Conservation (phyloP, 2,113 vertebrate species). For the Campylorhamphus procurvoides region DNA sequence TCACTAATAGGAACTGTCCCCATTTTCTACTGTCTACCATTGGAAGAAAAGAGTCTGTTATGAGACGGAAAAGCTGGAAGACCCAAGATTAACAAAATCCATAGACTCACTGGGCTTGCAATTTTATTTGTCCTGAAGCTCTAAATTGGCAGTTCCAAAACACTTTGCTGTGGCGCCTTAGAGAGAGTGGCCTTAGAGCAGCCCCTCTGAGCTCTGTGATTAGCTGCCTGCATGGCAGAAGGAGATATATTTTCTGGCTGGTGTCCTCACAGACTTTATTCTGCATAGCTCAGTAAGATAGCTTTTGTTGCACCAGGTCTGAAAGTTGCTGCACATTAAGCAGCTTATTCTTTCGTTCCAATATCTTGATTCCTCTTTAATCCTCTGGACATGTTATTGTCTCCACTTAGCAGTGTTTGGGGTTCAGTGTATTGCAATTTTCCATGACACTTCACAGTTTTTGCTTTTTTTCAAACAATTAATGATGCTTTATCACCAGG, state of each 20-base stretch:
- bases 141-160: fast-evolving
- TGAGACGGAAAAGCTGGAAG: neutral
- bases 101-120: neutral
- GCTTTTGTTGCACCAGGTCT: neutral
- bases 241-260: neutral
- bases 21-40: neutral
- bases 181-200: neutral
- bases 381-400: neutral
- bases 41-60: neutral
- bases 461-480: neutral
- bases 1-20: neutral
- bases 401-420: neutral
- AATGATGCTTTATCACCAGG: neutral
- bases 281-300: neutral
- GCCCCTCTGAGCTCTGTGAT: neutral
- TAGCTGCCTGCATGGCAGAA: neutral
- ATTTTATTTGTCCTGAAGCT: neutral
- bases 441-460: neutral
- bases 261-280: neutral
- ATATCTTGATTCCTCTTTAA: neutral
- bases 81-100: neutral
- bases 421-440: neutral
- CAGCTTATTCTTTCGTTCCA: neutral
- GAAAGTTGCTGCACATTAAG: neutral
- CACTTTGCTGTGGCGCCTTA: neutral